Evolutionary conservation across 2,888 invertebrate species (phyloP).

Genomic region (Beris morrisii): DNA sequence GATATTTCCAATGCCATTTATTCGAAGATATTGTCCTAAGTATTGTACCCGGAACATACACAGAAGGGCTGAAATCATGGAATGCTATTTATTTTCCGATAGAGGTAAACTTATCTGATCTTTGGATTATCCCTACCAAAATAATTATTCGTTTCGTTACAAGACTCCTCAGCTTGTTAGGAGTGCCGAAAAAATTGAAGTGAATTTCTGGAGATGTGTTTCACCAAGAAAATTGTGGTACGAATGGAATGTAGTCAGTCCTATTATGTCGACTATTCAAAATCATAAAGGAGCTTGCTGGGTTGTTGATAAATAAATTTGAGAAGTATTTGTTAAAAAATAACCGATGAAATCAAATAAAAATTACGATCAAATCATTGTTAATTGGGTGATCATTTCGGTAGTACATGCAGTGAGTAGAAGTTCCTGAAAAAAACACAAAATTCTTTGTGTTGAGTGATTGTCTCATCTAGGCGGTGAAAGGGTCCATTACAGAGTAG

Average conservation of each 20-base stretch:
- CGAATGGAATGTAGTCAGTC: not conserved
- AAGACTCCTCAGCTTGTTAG: not conserved
- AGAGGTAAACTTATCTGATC: not conserved
- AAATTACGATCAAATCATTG: too few relatives aligned
- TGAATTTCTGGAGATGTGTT: slow-evolving; percentile 7
- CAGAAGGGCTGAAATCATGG: not conserved
- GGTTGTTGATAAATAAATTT: not conserved
- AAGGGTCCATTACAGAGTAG: too few relatives aligned
- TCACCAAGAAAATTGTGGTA: slow-evolving; percentile 8
- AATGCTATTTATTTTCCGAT: slow-evolving; percentile 1
- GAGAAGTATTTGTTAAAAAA: too few relatives aligned
- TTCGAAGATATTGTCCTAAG: not conserved
- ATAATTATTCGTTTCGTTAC: not conserved
- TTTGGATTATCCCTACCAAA: not conserved
- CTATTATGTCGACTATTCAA: not conserved
- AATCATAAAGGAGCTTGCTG: not conserved
- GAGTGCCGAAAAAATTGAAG: not conserved
- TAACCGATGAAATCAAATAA: too few relatives aligned
- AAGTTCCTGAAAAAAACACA: too few relatives aligned
- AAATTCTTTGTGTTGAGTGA: too few relatives aligned
- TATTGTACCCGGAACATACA: slow-evolving; percentile 2
- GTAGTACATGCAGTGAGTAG: too few relatives aligned
- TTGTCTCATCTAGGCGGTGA: too few relatives aligned
- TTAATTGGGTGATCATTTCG: too few relatives aligned
- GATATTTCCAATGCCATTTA: slow-evolving; percentile 12